Percentiles rank a stretch among this genome's conserved stretches.
Conservation (phyloP, 37 sponge, comb jelly and placozoan species). For the Crambe crambe region DNA sequence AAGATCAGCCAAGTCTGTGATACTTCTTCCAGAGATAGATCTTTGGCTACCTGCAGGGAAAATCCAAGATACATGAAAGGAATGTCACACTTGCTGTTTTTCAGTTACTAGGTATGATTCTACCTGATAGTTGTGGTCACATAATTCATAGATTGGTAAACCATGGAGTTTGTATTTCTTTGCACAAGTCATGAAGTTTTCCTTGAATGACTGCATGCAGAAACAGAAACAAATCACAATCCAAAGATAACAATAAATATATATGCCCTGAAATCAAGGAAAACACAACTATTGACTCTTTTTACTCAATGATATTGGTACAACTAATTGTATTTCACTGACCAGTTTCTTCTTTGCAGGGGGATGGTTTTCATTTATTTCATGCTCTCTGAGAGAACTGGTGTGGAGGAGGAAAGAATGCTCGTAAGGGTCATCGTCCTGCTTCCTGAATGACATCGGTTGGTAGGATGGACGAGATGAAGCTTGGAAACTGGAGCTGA, state of each 20-base stretch:
- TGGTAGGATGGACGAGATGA: conserved; percentile 29
- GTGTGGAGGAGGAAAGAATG: conserved; percentile 46
- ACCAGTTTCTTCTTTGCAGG: background rate
- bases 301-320: too few species aligned
- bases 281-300: background rate
- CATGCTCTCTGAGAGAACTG: conserved; percentile 47
- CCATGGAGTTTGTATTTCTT: conserved; percentile 59
- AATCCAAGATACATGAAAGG: too few species aligned
- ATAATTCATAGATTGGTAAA: conserved; percentile 63
- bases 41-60: conserved; percentile 37
- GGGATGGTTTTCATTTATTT: too few species aligned
- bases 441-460: conserved; percentile 46
- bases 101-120: too few species aligned
- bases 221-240: background rate
- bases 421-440: conserved; percentile 48
- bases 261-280: too few species aligned
- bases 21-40: conserved; percentile 12
- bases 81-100: too few species aligned
- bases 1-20: conserved; percentile 70
- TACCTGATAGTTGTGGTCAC: conserved; percentile 86
- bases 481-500: too few species aligned
- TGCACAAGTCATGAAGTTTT: conserved; percentile 47
- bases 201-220: background rate
- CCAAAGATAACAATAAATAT: background rate
- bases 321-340: background rate